Base-by-base conservation (phyloP, 2,797 vertebrate species). In the Cuculus canorus region DNA sequence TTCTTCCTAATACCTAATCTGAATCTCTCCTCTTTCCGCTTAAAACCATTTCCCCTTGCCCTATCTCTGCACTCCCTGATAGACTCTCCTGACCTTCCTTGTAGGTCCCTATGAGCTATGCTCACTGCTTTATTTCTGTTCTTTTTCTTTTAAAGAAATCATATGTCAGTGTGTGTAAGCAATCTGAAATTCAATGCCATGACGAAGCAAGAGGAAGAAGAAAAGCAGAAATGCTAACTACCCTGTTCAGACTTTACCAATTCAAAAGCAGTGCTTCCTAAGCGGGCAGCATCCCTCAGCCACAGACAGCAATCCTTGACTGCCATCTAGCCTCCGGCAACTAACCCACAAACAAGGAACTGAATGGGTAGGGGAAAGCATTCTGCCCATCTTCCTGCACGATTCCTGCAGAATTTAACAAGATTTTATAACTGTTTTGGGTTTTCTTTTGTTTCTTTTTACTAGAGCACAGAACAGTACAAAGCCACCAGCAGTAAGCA, bases 291-390 rank as follows among this genome's bases (percentile, higher is more conserved):
- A 7, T 3, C 4, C 12, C 28, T 7, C 17, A 65, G n/a, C 15
- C 54, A 80, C 48, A n/a, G 48, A 77, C 35, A 75, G 24, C 45
- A 13, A 32, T 86, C 83, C 54, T 85, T 30, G 76, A 70, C 95
- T 93, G 95, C 94, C 95, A 90, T 23, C 96, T 97, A 96, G 95
- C 78, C 63, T 84, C 41, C 13, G 7, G 13, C 17, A 68, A 60
- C 0, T 27, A 70, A 9, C 7, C 35, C 45, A 66, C 48, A 53
- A 57, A 61, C 68, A 56, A 53, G 12, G 47, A 60, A 64, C 33
- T 19, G 28, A 63, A 79, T 0, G 7, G 17, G 17, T 7, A 18
- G 30, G 2, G 10, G 1, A 13, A 43, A 48, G 30, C 30, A 25
- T 8, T 35, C 11, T 7, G 59, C 65, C 23, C 10, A 39, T 7